Conservation (phyloP, 1,140 invertebrate species). For the Lordiphosa mommai region DNA sequence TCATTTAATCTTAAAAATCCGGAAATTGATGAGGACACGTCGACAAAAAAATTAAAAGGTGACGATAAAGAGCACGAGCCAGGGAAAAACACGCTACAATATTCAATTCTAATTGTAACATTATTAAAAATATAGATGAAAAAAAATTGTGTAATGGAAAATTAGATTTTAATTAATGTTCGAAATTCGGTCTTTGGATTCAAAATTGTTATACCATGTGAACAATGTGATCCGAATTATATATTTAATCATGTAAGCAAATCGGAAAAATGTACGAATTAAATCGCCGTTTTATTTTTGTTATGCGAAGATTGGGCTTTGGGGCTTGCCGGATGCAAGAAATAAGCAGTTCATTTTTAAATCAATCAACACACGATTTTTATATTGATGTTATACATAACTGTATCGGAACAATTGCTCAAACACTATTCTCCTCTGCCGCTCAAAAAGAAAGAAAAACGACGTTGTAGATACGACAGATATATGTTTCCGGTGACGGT, state of each 20-base stretch:
- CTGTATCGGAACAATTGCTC: neutral
- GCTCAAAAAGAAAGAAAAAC: slow-evolving; percentile 1
- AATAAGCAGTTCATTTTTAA: slow-evolving; percentile 15
- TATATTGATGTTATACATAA: too few relatives aligned
- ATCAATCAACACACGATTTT: slow-evolving; percentile 1
- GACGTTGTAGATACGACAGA: neutral
- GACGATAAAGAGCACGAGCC: neutral
- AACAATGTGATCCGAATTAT: slow-evolving; percentile 40
- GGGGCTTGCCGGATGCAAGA: slow-evolving; percentile 45
- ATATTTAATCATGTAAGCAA: slow-evolving; percentile 46
- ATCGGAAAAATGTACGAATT: slow-evolving; percentile 44
- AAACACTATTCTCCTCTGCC: too few relatives aligned
- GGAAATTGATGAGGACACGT: too few relatives aligned
- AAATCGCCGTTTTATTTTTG: slow-evolving; percentile 50
- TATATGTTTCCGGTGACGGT: slow-evolving; percentile 30
- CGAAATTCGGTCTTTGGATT: slow-evolving; percentile 37
- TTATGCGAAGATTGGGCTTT: slow-evolving; percentile 50
- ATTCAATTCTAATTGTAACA: slow-evolving; percentile 40
- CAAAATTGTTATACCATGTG: slow-evolving; percentile 40
- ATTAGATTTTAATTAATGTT: slow-evolving; percentile 24
- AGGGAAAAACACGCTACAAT: neutral
- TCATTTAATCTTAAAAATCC: too few relatives aligned
- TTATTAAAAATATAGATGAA: slow-evolving; percentile 21
- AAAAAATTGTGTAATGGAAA: slow-evolving; percentile 47
- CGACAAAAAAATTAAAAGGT: neutral